Conservation (phyloP, 2,888 invertebrate genomes). For the Chymomyza procnemis region DNA sequence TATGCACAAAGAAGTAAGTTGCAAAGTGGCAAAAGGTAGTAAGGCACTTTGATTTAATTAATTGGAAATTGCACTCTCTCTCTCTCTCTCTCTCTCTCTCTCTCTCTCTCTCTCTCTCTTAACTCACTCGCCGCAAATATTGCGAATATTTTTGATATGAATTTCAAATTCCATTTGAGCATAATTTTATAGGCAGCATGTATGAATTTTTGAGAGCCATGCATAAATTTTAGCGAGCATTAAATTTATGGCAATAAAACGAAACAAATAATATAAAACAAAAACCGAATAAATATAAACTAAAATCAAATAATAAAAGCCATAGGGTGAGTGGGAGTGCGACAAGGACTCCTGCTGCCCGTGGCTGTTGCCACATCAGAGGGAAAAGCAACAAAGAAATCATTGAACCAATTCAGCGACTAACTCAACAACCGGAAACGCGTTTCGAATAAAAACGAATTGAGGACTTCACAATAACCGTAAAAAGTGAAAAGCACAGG, state of each 20-base stretch:
- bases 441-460: slow-evolving; percentile 73
- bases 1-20: slow-evolving; percentile 31
- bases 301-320: slow-evolving; percentile 47
- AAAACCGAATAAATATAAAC: slow-evolving; percentile 29
- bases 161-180: neutral
- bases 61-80: neutral
- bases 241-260: slow-evolving; percentile 51
- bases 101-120: neutral
- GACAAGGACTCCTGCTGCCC: neutral
- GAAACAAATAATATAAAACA: slow-evolving; percentile 22
- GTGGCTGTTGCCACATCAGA: slow-evolving; percentile 12
- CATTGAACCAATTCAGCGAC: slow-evolving; percentile 74
- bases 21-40: neutral
- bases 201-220: slow-evolving; percentile 19
- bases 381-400: slow-evolving; percentile 57
- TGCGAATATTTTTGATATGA: neutral
- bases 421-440: slow-evolving; percentile 74
- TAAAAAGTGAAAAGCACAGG: slow-evolving; percentile 51
- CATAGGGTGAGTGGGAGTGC: neutral
- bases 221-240: slow-evolving; percentile 33
- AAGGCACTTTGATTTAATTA: neutral
- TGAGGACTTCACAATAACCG: slow-evolving; percentile 67
- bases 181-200: neutral
- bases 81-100: too few relatives aligned
- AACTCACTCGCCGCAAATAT: neutral